phyloP scores from a whole-genome alignment of 2,888 invertebrate genomes.

The Herminia tarsipennalis region DNA sequence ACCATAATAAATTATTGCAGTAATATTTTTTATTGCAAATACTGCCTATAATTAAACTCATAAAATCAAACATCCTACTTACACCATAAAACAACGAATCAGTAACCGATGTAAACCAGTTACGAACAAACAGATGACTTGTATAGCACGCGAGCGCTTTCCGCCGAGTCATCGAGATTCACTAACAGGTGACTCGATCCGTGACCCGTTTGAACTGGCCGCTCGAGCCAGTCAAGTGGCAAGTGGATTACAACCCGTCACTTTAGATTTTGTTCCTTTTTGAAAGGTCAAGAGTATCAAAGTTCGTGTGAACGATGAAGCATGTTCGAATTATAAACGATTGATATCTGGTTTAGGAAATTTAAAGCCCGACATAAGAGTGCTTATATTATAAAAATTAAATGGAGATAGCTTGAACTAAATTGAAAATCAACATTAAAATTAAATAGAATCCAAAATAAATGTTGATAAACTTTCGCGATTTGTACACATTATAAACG shows the following conservation, averaged over 20 bases:
- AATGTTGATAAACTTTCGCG: no score
- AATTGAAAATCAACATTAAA: no score
- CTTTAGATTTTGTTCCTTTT: neutral
- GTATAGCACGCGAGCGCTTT: slow-evolving; percentile 54
- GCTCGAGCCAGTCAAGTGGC: slow-evolving; percentile 40
- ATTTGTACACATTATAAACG: no score
- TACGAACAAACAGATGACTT: slow-evolving; percentile 52
- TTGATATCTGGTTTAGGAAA: neutral
- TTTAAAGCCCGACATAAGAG: neutral
- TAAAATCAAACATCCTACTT: neutral
- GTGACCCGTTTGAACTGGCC: slow-evolving; percentile 46
- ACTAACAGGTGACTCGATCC: slow-evolving; percentile 56
- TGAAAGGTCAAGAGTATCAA: neutral
- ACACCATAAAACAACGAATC: neutral
- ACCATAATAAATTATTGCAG: no score
- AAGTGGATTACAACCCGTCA: slow-evolving; percentile 7
- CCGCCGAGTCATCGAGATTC: slow-evolving; percentile 57
- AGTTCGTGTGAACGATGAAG: neutral
- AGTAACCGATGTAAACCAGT: slow-evolving; percentile 40
- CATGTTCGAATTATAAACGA: neutral
- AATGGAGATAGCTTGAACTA: no score
- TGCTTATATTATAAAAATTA: no score
- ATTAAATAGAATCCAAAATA: no score
- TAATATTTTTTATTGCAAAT: no score
- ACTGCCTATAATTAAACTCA: neutral